Percentiles rank a stretch among this genome's conserved stretches.
Conservation (phyloP, 2,113 vertebrate species). For the Xiphorhynchus elegans region DNA sequence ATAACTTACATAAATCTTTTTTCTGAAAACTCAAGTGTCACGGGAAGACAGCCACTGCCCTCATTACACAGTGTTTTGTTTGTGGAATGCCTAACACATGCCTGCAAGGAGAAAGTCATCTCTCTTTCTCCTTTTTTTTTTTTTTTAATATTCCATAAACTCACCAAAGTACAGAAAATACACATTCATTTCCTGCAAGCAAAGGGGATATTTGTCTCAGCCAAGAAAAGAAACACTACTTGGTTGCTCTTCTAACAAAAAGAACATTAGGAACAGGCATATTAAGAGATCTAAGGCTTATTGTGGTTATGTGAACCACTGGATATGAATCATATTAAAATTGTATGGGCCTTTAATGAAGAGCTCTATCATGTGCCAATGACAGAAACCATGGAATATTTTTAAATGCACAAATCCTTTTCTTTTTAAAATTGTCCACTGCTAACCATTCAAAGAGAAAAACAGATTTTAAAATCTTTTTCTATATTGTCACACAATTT, state of each 20-base stretch:
- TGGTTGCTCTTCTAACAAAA: conserved; percentile 59
- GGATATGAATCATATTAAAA: conserved; percentile 68
- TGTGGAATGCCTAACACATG: conserved; percentile 52
- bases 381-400: conserved; percentile 52
- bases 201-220: conserved; percentile 50
- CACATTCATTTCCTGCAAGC: conserved; percentile 60
- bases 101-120: conserved; percentile 47
- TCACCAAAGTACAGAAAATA: conserved; percentile 64
- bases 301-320: conserved; percentile 56
- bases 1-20: conserved; percentile 42
- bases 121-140: not conserved
- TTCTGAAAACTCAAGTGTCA: conserved; percentile 53
- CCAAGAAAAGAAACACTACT: conserved; percentile 69
- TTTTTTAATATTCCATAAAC: conserved; percentile 24
- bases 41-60: conserved; percentile 7
- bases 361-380: conserved; percentile 44
- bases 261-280: conserved; percentile 64
- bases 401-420: conserved; percentile 35
- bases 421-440: not conserved
- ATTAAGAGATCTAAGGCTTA: conserved; percentile 69
- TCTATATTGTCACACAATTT: conserved; percentile 37
- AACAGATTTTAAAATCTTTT: conserved; percentile 13
- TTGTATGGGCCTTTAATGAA: conserved; percentile 50
- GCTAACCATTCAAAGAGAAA: conserved; percentile 7
- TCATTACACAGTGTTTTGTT: conserved; percentile 50